Evolutionary conservation across 2,797 vertebrate species (phyloP).

Genomic region (Mormyrus proboscirostris): DNA sequence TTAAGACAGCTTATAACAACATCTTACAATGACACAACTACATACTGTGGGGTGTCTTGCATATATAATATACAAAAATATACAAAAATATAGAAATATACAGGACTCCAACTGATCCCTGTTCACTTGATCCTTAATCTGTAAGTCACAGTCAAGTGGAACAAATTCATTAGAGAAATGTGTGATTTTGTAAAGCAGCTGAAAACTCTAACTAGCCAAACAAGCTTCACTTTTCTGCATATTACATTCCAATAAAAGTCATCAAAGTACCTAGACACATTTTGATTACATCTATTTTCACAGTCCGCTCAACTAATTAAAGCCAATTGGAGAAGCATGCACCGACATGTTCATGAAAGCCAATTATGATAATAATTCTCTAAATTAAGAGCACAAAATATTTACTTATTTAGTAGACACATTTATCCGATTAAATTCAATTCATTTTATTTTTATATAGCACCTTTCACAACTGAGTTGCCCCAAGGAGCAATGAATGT

Average conservation of each 20-base stretch:
- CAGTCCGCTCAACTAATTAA: conserved; percentile 38
- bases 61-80: not conserved
- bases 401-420: not conserved
- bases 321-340: conserved; percentile 11
- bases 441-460: not conserved
- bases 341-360: conserved; percentile 10
- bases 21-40: not conserved
- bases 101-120: not conserved
- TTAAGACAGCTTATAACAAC: not conserved
- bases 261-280: conserved; percentile 49
- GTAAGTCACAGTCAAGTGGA: not conserved
- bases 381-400: not conserved
- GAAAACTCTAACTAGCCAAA: not conserved
- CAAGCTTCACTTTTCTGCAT: not conserved
- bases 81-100: not conserved
- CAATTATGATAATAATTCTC: not conserved
- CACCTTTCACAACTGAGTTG: not conserved
- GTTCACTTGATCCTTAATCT: not conserved
- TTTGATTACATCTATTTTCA: conserved; percentile 46
- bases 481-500: not conserved
- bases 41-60: not conserved
- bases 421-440: not conserved
- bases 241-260: conserved; percentile 28
- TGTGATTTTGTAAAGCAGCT: not conserved
- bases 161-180: not conserved